Evolutionary conservation across 2,113 vertebrate genomes (phyloP).

Genomic region (Phaethornis superciliosus): DNA sequence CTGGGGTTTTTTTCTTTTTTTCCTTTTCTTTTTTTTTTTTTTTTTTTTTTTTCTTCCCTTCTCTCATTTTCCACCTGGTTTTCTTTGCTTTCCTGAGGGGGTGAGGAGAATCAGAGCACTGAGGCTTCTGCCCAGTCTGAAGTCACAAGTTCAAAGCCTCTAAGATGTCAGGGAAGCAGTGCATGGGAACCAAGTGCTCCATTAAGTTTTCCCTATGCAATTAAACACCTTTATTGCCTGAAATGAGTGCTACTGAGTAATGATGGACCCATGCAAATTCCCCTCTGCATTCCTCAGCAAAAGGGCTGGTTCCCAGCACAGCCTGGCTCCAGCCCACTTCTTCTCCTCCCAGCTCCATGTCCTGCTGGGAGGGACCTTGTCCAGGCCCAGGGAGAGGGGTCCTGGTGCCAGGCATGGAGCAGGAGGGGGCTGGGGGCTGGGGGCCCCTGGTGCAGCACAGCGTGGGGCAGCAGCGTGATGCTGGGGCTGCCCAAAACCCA

Average conservation of each 20-base stretch:
- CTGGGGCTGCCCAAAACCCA: fast-evolving
- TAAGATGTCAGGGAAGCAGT: neutral
- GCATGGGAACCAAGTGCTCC: constrained; percentile 22
- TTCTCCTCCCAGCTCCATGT: fast-evolving
- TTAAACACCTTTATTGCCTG: neutral
- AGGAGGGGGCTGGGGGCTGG: too few relatives aligned
- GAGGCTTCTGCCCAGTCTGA: neutral
- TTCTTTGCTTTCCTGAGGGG: neutral
- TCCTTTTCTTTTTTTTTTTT: neutral
- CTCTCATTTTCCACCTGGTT: neutral
- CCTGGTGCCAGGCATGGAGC: fast-evolving
- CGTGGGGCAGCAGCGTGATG: neutral
- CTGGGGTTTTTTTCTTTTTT: neutral
- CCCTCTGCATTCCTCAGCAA: neutral
- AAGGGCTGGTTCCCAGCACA: neutral
- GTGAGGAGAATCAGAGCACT: neutral
- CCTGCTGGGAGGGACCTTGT: neutral
- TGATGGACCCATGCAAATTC: neutral
- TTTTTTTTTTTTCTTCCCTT: neutral
- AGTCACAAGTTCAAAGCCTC: neutral
- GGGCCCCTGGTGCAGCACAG: neutral
- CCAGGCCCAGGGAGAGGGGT: neutral
- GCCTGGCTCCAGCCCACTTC: neutral
- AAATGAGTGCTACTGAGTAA: neutral
- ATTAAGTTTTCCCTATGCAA: constrained; percentile 34